Base-by-base conservation (phyloP, 2,888 invertebrate species). In the Timandra comae region DNA sequence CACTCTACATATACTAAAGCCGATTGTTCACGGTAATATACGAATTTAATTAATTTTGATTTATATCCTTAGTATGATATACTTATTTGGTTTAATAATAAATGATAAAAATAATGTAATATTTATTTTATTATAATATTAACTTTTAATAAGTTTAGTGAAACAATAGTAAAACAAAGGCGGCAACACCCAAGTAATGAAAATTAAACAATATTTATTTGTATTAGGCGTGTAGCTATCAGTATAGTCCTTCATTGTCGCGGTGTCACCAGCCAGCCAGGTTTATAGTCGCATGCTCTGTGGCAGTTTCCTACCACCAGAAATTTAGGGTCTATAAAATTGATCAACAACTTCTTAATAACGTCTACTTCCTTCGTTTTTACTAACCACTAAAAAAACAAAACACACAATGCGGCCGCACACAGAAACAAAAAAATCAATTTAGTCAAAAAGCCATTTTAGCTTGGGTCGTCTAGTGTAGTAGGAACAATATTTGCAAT, bases 251-350 rank as follows among this genome's bases (percentile, higher is more conserved):
- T 65, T 69, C 68, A 69, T 73, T 75, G 71, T 72, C 73, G 60
- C 65, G 55, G 63, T 75, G 77, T 77, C 78, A 69, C 75, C 69
- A 69, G 56, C 55, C 52, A 52, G 59, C 52, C 60, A 63, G 58
- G 64, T 79, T 80, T 78, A 78, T 62, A 56, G 68, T 81, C 71
- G 81, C 81, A 80, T 81, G 81, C 60, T 56, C 54, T 43, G 35
- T 39, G 63, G 75, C 73, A 77, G 72, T 81, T 81, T 79, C 75
- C 79, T 70, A 64, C 60, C 54, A 59, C 63, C 65, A 67, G 59
- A 70, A 79, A 79, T 81, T 80, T 77, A 80, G 73, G 71, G 75
- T 63, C 81, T 56, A 80, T 79, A 77, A 81, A 78, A 79, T 74
- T 79, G 81, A 81, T 72, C 74, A 76, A 81, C 72, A 63, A 64